phyloP scores from a whole-genome alignment of 2,113 vertebrate species.

The Peromyscus leucopus region DNA sequence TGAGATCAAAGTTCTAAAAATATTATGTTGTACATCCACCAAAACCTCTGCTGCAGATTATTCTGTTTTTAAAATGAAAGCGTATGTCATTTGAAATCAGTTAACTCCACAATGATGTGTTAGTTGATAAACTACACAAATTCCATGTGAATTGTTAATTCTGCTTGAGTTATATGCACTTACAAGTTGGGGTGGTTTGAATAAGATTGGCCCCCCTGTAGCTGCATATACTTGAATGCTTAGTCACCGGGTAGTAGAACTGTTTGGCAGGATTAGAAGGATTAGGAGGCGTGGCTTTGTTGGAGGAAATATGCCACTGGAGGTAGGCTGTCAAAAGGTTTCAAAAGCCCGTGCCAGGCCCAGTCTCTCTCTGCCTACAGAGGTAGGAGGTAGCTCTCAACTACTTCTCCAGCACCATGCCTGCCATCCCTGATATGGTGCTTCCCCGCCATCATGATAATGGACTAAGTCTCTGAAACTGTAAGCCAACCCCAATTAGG shows the following conservation, averaged over 20 bases:
- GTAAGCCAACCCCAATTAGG: neutral
- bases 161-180: neutral
- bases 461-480: neutral
- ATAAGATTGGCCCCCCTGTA: neutral
- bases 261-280: neutral
- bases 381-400: neutral
- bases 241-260: neutral
- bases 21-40: neutral
- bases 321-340: neutral
- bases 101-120: neutral
- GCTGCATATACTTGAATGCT: neutral
- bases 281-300: neutral
- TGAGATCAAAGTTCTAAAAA: constrained; percentile 43
- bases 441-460: no score
- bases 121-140: constrained; percentile 1
- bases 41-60: constrained; percentile 8
- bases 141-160: constrained; percentile 32
- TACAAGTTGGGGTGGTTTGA: neutral
- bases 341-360: neutral
- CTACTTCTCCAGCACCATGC: neutral
- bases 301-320: neutral
- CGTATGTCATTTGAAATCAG: constrained; percentile 18
- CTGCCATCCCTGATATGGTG: neutral
- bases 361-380: neutral
- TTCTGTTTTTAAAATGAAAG: neutral